These are phyloP conservation scores for Bos taurus DNA, from an alignment of 2,113 vertebrate species.

Conservation along the genomic window DNA sequence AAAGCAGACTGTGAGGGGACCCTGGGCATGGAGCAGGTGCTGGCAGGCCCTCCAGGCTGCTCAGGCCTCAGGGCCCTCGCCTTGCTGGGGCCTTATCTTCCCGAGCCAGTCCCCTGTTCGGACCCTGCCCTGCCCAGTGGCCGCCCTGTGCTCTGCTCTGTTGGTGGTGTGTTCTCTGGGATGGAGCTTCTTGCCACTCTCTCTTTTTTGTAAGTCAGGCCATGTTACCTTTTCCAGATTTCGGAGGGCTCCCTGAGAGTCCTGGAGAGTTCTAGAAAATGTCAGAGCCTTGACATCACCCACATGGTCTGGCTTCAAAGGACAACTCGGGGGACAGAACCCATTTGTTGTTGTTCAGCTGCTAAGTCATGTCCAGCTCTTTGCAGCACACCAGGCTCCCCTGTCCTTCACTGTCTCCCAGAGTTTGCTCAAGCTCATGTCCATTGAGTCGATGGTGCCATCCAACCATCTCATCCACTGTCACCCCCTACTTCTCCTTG, in stretches of 20 bases:
- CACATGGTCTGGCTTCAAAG: not conserved
- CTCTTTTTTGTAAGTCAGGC: not conserved
- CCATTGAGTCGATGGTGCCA: not conserved
- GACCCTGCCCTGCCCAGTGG: not conserved
- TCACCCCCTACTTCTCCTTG: not conserved
- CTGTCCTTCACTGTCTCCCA: not conserved
- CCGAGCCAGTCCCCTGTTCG: not conserved
- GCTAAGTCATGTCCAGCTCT: not conserved
- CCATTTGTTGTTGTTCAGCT: not conserved
- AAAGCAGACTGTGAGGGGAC: not conserved
- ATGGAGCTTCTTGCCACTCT: not conserved
- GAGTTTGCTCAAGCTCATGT: not conserved
- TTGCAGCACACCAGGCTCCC: not conserved
- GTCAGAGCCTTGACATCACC: not conserved
- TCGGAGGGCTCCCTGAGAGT: not conserved
- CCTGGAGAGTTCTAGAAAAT: not conserved
- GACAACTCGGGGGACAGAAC: no score
- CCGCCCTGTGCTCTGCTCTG: not conserved
- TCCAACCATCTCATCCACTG: not conserved
- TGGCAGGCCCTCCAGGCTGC: not conserved
- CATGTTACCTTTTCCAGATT: not conserved
- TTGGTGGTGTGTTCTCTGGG: not conserved
- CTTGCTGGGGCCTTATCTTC: not conserved
- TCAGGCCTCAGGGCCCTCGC: accelerated
- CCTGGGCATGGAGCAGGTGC: not conserved